Conservation (phyloP, 2,113 vertebrate genomes). For the Excalfactoria chinensis region DNA sequence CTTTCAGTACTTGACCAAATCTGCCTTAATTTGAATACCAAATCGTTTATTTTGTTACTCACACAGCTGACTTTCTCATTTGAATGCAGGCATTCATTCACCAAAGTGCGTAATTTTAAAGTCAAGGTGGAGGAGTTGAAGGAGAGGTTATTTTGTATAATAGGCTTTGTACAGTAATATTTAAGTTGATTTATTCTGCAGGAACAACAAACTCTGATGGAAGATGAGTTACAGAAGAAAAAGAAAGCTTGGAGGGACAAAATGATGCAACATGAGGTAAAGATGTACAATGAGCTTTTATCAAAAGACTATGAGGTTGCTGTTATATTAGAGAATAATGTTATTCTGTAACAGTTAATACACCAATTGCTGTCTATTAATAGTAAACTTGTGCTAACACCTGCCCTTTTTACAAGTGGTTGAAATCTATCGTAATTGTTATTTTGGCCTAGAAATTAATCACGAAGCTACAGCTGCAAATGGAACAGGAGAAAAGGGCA, state of each 20-base stretch:
- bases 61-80: neutral
- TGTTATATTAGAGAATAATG: neutral
- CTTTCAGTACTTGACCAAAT: neutral
- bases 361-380: neutral
- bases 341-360: neutral
- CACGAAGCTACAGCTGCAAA: constrained; percentile 77
- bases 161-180: neutral
- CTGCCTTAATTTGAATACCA: neutral
- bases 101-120: neutral
- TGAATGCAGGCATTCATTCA: neutral
- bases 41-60: neutral
- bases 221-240: constrained; percentile 72
- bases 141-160: neutral
- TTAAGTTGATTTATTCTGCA: constrained; percentile 61
- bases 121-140: neutral
- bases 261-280: constrained; percentile 82
- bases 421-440: neutral
- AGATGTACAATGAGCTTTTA: neutral
- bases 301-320: neutral
- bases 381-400: neutral
- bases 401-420: neutral
- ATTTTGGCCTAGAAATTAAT: constrained; percentile 81
- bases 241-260: constrained; percentile 80
- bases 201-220: constrained; percentile 73
- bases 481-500: constrained; percentile 81